Percentiles rank a stretch among this genome's conserved stretches.
These are phyloP conservation scores for Megaptera novaeangliae DNA, from an alignment of 2,113 vertebrate genomes.

Conservation along the genomic window DNA sequence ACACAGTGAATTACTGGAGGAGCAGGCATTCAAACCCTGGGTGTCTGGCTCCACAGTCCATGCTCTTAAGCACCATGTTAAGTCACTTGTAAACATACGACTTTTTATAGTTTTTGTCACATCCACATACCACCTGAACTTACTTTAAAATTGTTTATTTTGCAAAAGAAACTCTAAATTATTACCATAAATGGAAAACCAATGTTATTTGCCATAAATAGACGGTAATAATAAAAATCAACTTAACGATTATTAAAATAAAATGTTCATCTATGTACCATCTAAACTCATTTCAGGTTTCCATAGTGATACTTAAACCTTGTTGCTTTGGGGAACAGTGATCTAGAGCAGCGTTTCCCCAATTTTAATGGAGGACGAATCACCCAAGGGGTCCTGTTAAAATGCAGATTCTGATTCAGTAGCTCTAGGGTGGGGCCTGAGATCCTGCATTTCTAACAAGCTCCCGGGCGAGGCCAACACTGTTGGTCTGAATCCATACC, in stretches of 20 bases:
- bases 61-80: background rate
- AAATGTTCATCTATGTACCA: background rate
- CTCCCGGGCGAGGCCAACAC: background rate
- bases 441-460: background rate
- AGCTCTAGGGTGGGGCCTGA: background rate
- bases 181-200: background rate
- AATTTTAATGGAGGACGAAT: background rate
- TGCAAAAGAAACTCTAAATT: slow-evolving; percentile 8
- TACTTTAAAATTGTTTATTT: background rate
- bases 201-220: background rate
- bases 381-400: background rate
- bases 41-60: background rate
- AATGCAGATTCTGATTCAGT: background rate
- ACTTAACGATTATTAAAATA: background rate
- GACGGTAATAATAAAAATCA: background rate
- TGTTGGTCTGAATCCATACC: background rate
- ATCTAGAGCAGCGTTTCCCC: background rate
- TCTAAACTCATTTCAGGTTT: background rate
- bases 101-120: background rate
- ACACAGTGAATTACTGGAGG: background rate
- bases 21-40: background rate
- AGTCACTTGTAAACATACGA: background rate
- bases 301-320: background rate
- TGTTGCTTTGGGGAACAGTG: background rate
- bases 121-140: background rate